A percentile compares a stretch with the other conserved stretches of the same genome.
phyloP scores from a whole-genome alignment of 2,113 vertebrate species.

The Hyperopisus bebe region DNA sequence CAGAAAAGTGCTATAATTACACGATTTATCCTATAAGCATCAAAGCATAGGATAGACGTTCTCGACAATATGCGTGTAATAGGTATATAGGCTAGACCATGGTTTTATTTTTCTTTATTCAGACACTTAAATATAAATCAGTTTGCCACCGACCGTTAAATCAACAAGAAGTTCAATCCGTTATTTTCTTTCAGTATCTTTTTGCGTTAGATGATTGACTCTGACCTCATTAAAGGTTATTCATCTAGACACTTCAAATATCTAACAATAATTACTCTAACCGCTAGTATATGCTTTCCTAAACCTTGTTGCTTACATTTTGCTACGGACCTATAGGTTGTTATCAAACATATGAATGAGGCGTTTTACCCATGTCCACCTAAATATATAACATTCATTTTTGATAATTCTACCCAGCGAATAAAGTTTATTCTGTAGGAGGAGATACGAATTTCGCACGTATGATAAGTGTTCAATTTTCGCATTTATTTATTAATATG shows the following conservation, averaged over 20 bases:
- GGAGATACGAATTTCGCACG: neutral
- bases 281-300: neutral
- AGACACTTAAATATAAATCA: neutral
- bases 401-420: neutral
- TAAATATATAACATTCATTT: neutral
- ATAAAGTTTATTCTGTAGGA: neutral
- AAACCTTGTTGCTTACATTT: neutral
- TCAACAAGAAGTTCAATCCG: neutral
- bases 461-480: neutral
- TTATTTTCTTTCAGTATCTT: neutral
- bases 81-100: neutral
- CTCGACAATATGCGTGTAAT: neutral
- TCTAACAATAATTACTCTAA: neutral
- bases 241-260: neutral
- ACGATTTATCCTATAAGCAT: neutral
- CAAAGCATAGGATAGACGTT: neutral
- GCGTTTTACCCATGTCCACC: neutral
- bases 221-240: constrained; percentile 14
- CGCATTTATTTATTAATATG: neutral
- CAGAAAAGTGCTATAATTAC: neutral
- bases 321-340: neutral
- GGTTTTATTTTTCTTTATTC: neutral
- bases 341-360: neutral
- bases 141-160: neutral
- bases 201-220: neutral